Evolutionary conservation across 2,888 invertebrate species (phyloP).

Genomic region (Lottia scabra): DNA sequence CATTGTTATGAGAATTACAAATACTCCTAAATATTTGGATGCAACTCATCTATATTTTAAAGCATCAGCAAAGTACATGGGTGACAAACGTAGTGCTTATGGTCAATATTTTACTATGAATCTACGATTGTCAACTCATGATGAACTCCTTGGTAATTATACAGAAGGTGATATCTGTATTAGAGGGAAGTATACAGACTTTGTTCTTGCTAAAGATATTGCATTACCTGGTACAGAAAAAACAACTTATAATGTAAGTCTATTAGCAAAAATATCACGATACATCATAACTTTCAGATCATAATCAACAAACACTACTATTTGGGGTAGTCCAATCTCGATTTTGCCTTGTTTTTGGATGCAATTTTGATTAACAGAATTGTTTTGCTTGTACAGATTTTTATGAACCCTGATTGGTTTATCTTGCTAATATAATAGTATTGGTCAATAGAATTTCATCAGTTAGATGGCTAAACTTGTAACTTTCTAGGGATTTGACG

Average conservation of each 20-base stretch:
- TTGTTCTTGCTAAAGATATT: constrained; percentile 29
- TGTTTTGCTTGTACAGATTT: too few relatives aligned
- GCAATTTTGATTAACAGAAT: too few relatives aligned
- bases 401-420: too few relatives aligned
- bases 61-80: constrained; percentile 39
- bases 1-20: constrained; percentile 37
- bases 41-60: constrained; percentile 31
- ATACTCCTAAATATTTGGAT: constrained; percentile 22
- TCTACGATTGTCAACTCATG: constrained; percentile 18
- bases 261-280: too few relatives aligned
- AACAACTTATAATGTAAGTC: background rate
- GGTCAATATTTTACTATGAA: constrained; percentile 34
- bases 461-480: too few relatives aligned
- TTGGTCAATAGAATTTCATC: too few relatives aligned
- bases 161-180: constrained; percentile 40
- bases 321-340: too few relatives aligned
- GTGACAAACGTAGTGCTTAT: constrained; percentile 44
- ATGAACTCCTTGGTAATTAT: background rate
- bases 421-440: too few relatives aligned
- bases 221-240: background rate
- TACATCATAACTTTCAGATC: too few relatives aligned
- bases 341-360: too few relatives aligned
- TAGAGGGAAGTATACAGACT: constrained; percentile 23
- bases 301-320: too few relatives aligned
- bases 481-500: too few relatives aligned